These are phyloP conservation scores for Eurosta solidaginis DNA, from an alignment of 1,140 invertebrate species.

Conservation along the genomic window DNA sequence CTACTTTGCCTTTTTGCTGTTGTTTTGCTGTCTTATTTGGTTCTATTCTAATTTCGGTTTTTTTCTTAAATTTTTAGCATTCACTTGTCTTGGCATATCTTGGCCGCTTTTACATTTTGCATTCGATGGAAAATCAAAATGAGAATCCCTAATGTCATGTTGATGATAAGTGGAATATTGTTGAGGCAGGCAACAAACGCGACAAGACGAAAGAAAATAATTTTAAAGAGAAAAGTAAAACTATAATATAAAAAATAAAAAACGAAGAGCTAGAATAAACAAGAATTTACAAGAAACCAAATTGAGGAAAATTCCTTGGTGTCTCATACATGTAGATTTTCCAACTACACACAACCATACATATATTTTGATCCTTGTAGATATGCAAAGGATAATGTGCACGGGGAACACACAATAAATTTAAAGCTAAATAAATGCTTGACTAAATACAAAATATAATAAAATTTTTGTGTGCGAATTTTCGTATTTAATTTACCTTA, in stretches of 20 bases:
- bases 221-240: not conserved
- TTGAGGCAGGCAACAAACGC: slow-evolving; percentile 7
- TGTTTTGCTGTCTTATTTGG: not conserved
- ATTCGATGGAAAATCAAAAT: slow-evolving; percentile 32
- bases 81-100: not conserved
- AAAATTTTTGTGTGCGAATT: no score
- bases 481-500: no score
- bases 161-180: slow-evolving; percentile 31
- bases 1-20: not conserved
- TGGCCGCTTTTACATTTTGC: slow-evolving; percentile 30
- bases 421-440: no score
- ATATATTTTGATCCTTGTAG: no score
- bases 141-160: slow-evolving; percentile 32
- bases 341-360: no score
- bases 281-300: not conserved
- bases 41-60: not conserved
- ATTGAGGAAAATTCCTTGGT: not conserved
- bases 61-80: not conserved
- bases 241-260: no score
- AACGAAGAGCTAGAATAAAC: not conserved
- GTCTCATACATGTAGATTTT: not conserved
- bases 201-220: not conserved
- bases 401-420: no score
- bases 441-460: no score
- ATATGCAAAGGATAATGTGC: no score